Percentiles rank a stretch among this genome's conserved stretches.
These are phyloP conservation scores for Drosophila fungiperda DNA, from an alignment of 2,888 invertebrate genomes.

Conservation along the genomic window DNA sequence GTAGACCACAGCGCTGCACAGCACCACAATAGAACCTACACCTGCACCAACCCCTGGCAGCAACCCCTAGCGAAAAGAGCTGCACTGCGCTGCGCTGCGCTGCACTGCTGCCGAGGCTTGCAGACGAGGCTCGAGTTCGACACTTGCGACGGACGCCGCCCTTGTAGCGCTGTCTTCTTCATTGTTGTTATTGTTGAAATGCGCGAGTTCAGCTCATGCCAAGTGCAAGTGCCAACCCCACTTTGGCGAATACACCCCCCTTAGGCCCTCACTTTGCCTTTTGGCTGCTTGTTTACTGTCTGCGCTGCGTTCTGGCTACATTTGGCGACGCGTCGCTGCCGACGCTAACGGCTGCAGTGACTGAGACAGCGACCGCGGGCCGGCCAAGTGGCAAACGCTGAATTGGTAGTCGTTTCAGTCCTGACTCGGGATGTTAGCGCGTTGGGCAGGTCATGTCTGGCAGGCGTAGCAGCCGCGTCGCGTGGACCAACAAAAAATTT, in stretches of 20 bases:
- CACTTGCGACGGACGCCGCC: slow-evolving; percentile 46
- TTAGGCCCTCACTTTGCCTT: background rate
- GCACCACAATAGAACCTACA: slow-evolving; percentile 9
- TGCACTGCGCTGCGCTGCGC: slow-evolving; percentile 17
- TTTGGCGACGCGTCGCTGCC: slow-evolving; percentile 23
- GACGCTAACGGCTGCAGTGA: slow-evolving; percentile 36
- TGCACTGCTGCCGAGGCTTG: slow-evolving; percentile 12
- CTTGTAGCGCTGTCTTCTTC: slow-evolving; percentile 44
- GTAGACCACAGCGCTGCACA: slow-evolving; percentile 43
- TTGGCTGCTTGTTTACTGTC: slow-evolving; percentile 67
- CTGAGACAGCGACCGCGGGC: slow-evolving; percentile 30
- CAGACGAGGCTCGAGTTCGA: slow-evolving; percentile 30
- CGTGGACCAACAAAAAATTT: slow-evolving; percentile 62
- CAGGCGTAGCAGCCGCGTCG: slow-evolving; percentile 68
- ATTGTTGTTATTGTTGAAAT: slow-evolving; percentile 57
- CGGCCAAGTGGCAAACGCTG: slow-evolving; percentile 52
- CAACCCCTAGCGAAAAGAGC: slow-evolving; percentile 23
- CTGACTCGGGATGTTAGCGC: slow-evolving; percentile 85
- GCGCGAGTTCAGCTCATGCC: slow-evolving; percentile 71
- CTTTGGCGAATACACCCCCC: slow-evolving; percentile 15
- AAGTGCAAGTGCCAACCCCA: slow-evolving; percentile 74
- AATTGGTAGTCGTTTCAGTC: slow-evolving; percentile 82
- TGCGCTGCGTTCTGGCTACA: slow-evolving; percentile 50
- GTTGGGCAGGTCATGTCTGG: slow-evolving; percentile 86
- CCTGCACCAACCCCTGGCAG: slow-evolving; percentile 9